Conservation (phyloP, 2,113 vertebrate species). For the Phoxinus phoxinus region DNA sequence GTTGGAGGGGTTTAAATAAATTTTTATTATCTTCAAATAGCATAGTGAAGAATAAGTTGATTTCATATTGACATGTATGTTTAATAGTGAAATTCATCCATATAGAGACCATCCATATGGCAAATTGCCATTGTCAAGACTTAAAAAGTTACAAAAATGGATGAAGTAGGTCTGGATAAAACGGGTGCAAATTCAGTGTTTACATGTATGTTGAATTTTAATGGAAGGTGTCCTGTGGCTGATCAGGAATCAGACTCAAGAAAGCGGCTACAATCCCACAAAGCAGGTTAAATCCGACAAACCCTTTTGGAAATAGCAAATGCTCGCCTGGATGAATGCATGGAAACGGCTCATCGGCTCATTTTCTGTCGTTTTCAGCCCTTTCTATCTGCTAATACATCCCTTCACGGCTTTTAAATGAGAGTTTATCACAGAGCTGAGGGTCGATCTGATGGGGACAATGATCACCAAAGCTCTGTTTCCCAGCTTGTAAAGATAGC, state of each 20-base stretch:
- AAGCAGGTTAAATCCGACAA: slow-evolving; percentile 56
- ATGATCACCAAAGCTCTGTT: slow-evolving; percentile 68
- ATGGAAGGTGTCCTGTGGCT: slow-evolving; percentile 42
- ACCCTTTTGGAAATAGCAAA: slow-evolving; percentile 58
- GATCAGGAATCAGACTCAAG: slow-evolving; percentile 7
- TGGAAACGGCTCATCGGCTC: slow-evolving; percentile 56
- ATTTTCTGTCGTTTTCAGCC: slow-evolving; percentile 44
- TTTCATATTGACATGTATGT: no score
- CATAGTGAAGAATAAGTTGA: not conserved
- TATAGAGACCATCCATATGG: no score
- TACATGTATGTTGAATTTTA: slow-evolving; percentile 32
- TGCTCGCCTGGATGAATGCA: slow-evolving; percentile 69
- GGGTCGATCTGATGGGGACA: slow-evolving; percentile 57
- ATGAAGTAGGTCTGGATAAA: not conserved
- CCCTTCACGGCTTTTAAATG: slow-evolving; percentile 72
- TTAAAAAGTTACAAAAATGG: not conserved
- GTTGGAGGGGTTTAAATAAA: not conserved
- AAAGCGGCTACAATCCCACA: slow-evolving; percentile 50
- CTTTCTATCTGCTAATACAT: slow-evolving; percentile 59
- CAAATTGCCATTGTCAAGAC: not conserved
- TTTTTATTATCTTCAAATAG: not conserved
- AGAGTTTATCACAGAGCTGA: slow-evolving; percentile 62
- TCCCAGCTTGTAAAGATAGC: slow-evolving; percentile 54
- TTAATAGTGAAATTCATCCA: no score
- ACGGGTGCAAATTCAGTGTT: not conserved